Evolutionary conservation across 2,797 vertebrate genomes (phyloP).

Genomic region (Hipposideros larvatus): DNA sequence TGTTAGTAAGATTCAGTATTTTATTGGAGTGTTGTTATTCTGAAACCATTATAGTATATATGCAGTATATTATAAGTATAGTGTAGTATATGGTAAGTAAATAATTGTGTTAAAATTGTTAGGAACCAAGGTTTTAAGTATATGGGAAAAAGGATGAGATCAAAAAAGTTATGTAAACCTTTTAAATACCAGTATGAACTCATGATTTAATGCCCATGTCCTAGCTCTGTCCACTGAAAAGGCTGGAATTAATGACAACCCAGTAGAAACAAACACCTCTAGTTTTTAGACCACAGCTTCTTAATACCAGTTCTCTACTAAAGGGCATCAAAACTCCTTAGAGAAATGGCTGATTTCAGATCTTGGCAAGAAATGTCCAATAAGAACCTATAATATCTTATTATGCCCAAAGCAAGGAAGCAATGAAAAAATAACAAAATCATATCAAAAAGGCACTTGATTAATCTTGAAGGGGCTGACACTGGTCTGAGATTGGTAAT

Average conservation of each 20-base stretch:
- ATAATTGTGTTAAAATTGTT: neutral
- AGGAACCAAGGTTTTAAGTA: constrained; percentile 9
- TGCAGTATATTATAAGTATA: neutral
- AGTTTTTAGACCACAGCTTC: neutral
- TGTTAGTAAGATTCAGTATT: neutral
- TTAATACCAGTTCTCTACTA: neutral
- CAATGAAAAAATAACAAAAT: constrained; percentile 27
- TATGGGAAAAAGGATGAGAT: neutral
- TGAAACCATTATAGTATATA: neutral
- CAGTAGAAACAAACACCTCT: neutral
- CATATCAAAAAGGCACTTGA: constrained; percentile 8
- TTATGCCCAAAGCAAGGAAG: constrained; percentile 1
- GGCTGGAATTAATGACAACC: neutral
- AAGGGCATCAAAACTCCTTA: neutral
- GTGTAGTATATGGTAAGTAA: neutral
- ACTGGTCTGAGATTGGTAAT: neutral
- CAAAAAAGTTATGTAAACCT: neutral
- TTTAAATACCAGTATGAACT: neutral
- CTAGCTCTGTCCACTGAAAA: neutral
- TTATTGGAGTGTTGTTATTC: neutral
- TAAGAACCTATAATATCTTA: neutral
- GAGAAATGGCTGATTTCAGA: constrained; percentile 9
- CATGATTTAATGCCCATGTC: no score
- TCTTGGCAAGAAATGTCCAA: neutral
- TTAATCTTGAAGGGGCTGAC: neutral